phyloP scores from a whole-genome alignment of 2,113 vertebrate genomes.

The Gnathonemus longibarbis region DNA sequence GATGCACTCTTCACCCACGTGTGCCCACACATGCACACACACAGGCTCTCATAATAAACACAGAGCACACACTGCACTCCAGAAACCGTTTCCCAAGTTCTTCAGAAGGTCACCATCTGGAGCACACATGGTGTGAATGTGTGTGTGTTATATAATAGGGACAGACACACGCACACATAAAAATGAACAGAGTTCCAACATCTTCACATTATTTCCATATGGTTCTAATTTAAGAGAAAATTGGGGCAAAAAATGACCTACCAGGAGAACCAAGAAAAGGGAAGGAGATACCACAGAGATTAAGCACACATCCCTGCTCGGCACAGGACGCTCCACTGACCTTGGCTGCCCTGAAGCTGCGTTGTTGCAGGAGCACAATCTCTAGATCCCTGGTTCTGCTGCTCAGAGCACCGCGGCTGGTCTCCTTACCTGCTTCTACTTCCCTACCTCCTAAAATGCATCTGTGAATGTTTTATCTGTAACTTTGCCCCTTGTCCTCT shows the following conservation, averaged over 20 bases:
- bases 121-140: background rate
- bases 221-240: background rate
- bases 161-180: background rate
- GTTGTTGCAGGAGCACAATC: background rate
- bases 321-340: background rate
- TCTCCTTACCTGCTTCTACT: background rate
- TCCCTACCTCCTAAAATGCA: background rate
- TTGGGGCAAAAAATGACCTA: background rate
- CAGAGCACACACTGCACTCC: background rate
- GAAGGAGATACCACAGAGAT: background rate
- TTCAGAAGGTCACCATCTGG: background rate
- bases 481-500: background rate
- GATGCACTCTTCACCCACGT: background rate
- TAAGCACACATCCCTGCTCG: background rate
- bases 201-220: background rate
- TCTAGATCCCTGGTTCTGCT: background rate
- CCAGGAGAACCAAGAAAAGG: background rate
- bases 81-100: background rate
- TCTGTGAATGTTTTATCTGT: background rate
- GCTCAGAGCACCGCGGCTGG: background rate
- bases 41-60: background rate
- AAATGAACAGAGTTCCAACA: background rate
- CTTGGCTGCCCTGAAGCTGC: background rate
- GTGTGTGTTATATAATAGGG: background rate
- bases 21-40: background rate